Evolutionary conservation across 2,113 vertebrate genomes (phyloP), one percentile per base, ranked within the genome.

Genomic region (Epinephelus cyanopodus): DNA sequence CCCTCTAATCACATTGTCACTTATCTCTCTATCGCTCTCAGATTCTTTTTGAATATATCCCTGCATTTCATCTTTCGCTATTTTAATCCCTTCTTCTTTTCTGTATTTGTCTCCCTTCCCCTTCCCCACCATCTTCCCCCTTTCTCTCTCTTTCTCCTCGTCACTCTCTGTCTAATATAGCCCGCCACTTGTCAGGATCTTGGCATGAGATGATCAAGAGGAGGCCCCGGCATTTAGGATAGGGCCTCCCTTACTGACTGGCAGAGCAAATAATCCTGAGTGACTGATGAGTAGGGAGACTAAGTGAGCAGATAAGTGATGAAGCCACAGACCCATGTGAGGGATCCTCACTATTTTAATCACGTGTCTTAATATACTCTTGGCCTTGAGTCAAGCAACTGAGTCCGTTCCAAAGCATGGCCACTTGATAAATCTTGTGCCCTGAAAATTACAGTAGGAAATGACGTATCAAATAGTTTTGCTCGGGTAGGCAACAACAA

Each of bases 161-260:
- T 87, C 79, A 61, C 58, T 81, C 74, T 89, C 79, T 75, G 83
- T 88, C 83, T 89, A 86, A 93, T 92, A 88, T 85, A 89, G 52
- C 52, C 62, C 63, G 45, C 69, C 58, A 82, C 84, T 85, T 90
- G 90, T 92, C 90, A 92, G 79, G 75, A 89, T 68, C 80, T 89
- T 90, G 85, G 91, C 86, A 80, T 75, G 70, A 74, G 66, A 79
- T 79, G 82, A 90, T 76, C 79, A 84, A 90, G 70, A 89, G 27
- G 74, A 77, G 85, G 89, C 82, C 80, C 45, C 33, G 2, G 73
- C 60, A 68, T 91, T 83, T 76, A 48, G 71, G 75, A 65, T 23
- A 37, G 80, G 83, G 61, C 74, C 85, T 45, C 82, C 79, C 58
- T 66, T 50, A 74, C 80, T 81, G 73, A 89, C 77, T 70, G 88